Conservation (phyloP, 2,888 invertebrate genomes). For the Kryphioiulus occultus region DNA sequence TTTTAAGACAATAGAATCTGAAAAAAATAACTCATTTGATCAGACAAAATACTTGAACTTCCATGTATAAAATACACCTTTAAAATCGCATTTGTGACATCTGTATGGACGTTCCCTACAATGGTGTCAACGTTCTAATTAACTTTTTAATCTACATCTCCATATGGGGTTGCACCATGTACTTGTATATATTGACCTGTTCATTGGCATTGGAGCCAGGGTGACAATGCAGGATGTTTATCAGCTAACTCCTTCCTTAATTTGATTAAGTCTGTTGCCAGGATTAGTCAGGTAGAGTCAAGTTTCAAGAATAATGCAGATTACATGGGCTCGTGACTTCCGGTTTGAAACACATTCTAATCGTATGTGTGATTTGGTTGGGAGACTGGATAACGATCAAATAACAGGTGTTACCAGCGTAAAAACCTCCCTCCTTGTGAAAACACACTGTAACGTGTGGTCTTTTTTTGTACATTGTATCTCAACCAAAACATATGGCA, state of each 20-base stretch:
- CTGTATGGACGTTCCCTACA: no score
- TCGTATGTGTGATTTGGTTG: neutral
- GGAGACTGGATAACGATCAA: neutral
- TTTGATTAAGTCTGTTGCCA: neutral
- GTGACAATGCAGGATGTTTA: slow-evolving; percentile 5
- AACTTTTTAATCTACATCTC: no score
- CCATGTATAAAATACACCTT: no score
- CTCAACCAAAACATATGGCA: neutral
- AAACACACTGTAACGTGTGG: neutral
- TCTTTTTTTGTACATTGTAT: neutral
- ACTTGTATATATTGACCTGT: no score
- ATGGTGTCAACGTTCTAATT: no score
- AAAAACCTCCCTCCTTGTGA: neutral
- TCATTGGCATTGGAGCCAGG: neutral
- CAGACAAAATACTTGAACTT: no score
- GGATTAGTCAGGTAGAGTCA: neutral
- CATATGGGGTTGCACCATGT: no score
- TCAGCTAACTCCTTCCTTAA: neutral
- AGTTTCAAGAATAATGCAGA: neutral
- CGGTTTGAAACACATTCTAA: neutral
- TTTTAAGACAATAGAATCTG: no score
- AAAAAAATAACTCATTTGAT: no score
- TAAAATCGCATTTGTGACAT: no score
- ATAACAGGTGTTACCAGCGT: neutral
- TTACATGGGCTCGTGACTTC: neutral